Evolutionary conservation across 2,113 vertebrate genomes (phyloP), one percentile per base, ranked within the genome.

Genomic region (Syngnathoides biaculeatus): DNA sequence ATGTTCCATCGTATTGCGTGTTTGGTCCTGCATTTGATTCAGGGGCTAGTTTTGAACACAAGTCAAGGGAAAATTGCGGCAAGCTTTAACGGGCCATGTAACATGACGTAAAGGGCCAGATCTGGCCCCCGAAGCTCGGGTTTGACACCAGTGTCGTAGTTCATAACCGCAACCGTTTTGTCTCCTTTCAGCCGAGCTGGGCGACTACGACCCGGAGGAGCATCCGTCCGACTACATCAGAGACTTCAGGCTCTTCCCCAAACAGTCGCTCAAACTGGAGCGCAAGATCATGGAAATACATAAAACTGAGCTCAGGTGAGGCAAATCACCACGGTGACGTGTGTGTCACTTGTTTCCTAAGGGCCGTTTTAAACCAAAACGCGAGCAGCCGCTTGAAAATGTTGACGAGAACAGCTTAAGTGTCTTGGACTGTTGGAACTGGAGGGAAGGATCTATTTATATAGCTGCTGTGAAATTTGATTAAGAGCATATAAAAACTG

Each of bases 271-370:
- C 82, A 99, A 96, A 75, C 92, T 98, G 22, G 96, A 98, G 87
- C 93, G 94, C 89, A 98, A 96, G 92, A 98, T 98, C 75, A 92
- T 92, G 76, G 97, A 99, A 83, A 95, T 96, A 80, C 97, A 99
- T 89, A 96, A 93, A 90, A 95, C 91, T 47, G 95, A 98, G 87
- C 93, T 96, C 85, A 97, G 97, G 97, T 98, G 93, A 74, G 11
- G 20, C 19, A 42, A 2, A 24, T 48, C 38, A 24, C 5, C 2
- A 30, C 30, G 5, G 0, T 35, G 57, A 52, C 67, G 26, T 13
- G 11, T 62, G 26, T 35, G 55, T 57, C 14, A 17, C 26, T 22
- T 63, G 12, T 22, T 38, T 42, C 20, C 40, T 63, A 24, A 53
- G 3, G 22, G 8, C 4, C 59, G 1, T 73, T 67, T 73, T 62